Conservation (phyloP, 1,140 invertebrate species). For the Hycleus phaleratus region DNA sequence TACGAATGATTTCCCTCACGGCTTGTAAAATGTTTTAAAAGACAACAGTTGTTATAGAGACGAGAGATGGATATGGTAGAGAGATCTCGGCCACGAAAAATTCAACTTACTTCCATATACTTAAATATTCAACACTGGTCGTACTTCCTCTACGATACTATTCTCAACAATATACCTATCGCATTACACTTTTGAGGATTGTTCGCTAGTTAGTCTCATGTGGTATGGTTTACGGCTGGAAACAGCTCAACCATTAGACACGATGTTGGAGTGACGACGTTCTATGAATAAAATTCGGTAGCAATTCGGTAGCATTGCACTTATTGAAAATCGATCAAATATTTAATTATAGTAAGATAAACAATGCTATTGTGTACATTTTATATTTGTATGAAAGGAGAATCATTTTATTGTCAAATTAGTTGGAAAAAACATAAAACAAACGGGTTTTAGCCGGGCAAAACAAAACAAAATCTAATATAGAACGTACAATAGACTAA, state of each 20-base stretch:
- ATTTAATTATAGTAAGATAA: no score
- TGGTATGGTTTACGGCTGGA: constrained; percentile 10
- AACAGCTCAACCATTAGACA: background rate
- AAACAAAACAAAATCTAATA: constrained; percentile 38
- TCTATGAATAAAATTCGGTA: constrained; percentile 6
- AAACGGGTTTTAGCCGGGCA: constrained; percentile 17
- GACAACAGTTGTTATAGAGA: constrained; percentile 19
- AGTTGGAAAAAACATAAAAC: constrained; percentile 33
- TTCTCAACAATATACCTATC: background rate
- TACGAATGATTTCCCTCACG: constrained; percentile 48
- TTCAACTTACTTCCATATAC: constrained; percentile 13
- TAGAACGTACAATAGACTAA: constrained; percentile 35
- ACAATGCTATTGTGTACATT: background rate
- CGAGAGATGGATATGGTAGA: constrained; percentile 16
- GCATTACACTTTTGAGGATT: constrained; percentile 25
- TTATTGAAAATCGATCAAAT: no score
- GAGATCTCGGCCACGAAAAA: background rate
- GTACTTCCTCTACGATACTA: constrained; percentile 4
- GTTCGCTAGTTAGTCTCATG: constrained; percentile 8
- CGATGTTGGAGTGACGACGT: background rate
- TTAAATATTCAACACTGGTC: constrained; percentile 25
- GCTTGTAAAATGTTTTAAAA: constrained; percentile 42
- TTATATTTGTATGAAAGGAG: constrained; percentile 13
- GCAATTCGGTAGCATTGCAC: no score
- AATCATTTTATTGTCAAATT: constrained; percentile 36